These are phyloP conservation scores for Hypotaenidia philippensis DNA, from an alignment of 2,797 vertebrate species.

Conservation along the genomic window DNA sequence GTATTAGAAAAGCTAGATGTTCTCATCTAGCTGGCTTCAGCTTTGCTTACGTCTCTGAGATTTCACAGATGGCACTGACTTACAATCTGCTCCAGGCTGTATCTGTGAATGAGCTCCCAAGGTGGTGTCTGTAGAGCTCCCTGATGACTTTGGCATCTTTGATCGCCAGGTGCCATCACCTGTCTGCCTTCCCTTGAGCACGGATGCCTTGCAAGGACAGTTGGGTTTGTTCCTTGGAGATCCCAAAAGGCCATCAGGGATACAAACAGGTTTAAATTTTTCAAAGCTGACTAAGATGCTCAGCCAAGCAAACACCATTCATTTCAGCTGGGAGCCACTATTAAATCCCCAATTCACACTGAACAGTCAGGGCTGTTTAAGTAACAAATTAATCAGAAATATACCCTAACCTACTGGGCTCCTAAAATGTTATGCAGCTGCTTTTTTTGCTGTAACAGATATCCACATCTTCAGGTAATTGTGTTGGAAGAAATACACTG, in stretches of 20 bases:
- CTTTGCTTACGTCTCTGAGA: constrained; percentile 54
- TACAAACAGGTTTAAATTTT: neutral
- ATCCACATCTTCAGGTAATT: neutral
- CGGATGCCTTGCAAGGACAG: constrained; percentile 23
- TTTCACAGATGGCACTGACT: constrained; percentile 66
- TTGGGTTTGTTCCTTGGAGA: constrained; percentile 40
- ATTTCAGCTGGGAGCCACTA: constrained; percentile 49
- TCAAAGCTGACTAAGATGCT: constrained; percentile 30
- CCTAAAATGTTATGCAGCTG: neutral
- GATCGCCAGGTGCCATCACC: constrained; percentile 59
- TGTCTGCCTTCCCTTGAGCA: constrained; percentile 25
- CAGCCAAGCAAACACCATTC: constrained; percentile 32
- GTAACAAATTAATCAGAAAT: constrained; percentile 36
- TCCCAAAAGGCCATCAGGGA: constrained; percentile 5
- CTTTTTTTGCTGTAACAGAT: neutral
- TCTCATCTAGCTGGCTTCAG: constrained; percentile 65
- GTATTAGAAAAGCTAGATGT: constrained; percentile 63
- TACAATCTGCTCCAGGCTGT: constrained; percentile 60
- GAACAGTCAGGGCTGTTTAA: constrained; percentile 35
- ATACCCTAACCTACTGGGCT: neutral
- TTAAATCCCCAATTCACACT: constrained; percentile 41
- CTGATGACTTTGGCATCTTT: constrained; percentile 49
- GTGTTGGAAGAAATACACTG: neutral
- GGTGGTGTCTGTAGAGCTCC: constrained; percentile 39
- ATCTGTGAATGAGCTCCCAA: constrained; percentile 36